Evolutionary conservation across 2,113 vertebrate species (phyloP), one percentile per base, ranked within the genome.

Genomic region (Australoheros scitulus): DNA sequence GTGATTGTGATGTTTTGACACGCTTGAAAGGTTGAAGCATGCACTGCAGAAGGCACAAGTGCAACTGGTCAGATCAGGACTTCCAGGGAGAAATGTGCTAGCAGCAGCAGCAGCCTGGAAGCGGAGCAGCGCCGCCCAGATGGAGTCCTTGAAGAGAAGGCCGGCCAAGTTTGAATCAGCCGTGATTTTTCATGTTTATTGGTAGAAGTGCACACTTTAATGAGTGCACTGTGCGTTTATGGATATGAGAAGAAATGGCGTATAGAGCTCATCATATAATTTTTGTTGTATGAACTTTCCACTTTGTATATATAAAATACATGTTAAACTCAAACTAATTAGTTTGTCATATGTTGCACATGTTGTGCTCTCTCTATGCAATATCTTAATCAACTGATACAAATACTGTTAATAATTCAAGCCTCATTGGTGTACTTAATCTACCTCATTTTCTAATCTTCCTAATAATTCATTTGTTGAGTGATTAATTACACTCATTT

Each of bases 341-440:
- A 90, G 75, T 72, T 76, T 80, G 81, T 88, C 64, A 41, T 64
- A 77, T 34, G 50, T 82, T 60, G 80, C 58, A 52, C 76, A 83
- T 43, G 80, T 91, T 22, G 65, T 50, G 43, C 82, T 79, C 76
- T 58, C 29, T 79, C 85, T 34, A 70, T 77, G 59, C 7, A 76
- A 90, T 84, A 76, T 85, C 89, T 82, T 89, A 75, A 91, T 93
- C 83, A 83, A 68, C 85, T 57, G 65, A 80, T 88, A 80, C 80
- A 89, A 91, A 92, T 88, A 92, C n/a, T 82, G 86, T 89, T 92
- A 92, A 93, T 92, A 91, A 94, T 93, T 93, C 92, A 94, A 88
- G 92, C 90, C 88, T 94, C 93, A 94, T 93, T 94, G 86, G 78
- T 87, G 88, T 77, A 90, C 86, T 94, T 93, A 93, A 95, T 95